Evolutionary conservation across 2,113 vertebrate genomes (phyloP).

Genomic region (Albula goreensis): DNA sequence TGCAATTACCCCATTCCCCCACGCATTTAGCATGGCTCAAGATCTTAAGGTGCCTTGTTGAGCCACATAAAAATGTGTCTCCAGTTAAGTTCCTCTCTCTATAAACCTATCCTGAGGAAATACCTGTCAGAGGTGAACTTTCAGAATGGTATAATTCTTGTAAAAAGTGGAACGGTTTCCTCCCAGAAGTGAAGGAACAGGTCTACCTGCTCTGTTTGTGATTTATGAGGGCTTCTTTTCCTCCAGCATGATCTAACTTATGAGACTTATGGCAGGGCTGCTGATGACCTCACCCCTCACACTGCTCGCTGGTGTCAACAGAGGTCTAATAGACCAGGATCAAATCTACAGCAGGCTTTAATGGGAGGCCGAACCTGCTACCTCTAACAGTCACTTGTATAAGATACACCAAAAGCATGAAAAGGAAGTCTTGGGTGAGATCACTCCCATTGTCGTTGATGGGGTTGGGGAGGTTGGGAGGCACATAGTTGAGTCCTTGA

Average conservation of each 20-base stretch:
- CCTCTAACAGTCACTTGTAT: neutral
- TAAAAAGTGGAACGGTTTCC: slow-evolving; percentile 1
- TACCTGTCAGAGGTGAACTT: slow-evolving; percentile 25
- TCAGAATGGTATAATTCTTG: slow-evolving; percentile 15
- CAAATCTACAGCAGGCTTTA: neutral
- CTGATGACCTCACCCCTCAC: neutral
- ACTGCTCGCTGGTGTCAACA: neutral
- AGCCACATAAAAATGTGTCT: slow-evolving; percentile 14
- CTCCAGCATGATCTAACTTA: slow-evolving; percentile 19
- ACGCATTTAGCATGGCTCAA: neutral
- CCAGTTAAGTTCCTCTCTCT: slow-evolving; percentile 13
- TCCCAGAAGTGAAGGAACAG: slow-evolving; percentile 31
- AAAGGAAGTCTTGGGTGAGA: neutral
- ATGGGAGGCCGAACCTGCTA: neutral
- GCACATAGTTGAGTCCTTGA: neutral
- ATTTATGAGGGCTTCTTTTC: slow-evolving; percentile 14
- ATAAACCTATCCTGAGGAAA: slow-evolving; percentile 27
- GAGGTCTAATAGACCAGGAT: neutral
- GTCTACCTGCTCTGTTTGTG: slow-evolving; percentile 25
- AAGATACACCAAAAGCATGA: neutral
- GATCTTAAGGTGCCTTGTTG: neutral
- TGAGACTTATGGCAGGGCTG: neutral
- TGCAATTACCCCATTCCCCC: neutral
- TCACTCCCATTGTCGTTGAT: neutral
- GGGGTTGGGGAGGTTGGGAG: neutral